phyloP scores from a whole-genome alignment of 2,797 vertebrate genomes.

The Delichon dasypus region DNA sequence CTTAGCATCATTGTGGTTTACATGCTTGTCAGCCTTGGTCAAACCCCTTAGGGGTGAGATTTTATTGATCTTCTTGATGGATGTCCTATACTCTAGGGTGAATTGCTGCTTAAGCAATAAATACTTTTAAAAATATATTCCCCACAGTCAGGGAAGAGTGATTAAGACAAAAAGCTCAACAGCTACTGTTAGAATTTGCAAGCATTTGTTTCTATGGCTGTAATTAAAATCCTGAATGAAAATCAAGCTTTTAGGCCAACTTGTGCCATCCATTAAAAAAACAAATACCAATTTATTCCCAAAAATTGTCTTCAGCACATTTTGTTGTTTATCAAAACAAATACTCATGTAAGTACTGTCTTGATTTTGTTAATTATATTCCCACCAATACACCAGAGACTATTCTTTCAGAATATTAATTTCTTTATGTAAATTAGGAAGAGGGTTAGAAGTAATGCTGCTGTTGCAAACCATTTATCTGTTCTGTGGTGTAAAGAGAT shows the following conservation, averaged over 20 bases:
- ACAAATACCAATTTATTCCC: background rate
- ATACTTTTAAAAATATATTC: background rate
- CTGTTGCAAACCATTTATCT: background rate
- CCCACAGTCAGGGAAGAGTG: background rate
- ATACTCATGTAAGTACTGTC: conserved; percentile 1
- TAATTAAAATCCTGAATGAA: conserved; percentile 34
- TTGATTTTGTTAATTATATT: conserved; percentile 50
- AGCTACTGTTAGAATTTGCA: background rate
- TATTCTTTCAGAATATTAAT: conserved; percentile 25
- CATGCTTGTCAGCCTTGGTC: background rate
- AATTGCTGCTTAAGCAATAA: conserved; percentile 10
- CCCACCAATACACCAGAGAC: background rate
- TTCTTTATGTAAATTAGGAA: conserved; percentile 22
- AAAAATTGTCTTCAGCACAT: conserved; percentile 8
- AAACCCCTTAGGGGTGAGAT: background rate
- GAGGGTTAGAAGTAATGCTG: background rate
- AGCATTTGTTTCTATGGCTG: background rate
- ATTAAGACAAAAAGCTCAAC: background rate
- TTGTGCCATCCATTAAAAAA: background rate
- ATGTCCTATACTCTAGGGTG: background rate
- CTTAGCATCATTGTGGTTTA: background rate
- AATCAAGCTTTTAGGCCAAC: conserved; percentile 14
- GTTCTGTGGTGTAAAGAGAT: background rate
- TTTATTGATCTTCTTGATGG: background rate
- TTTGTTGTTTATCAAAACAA: conserved; percentile 49